Evolutionary conservation across 2,797 vertebrate genomes (phyloP), one percentile per base, ranked within the genome.

Genomic region (Vultur gryphus): DNA sequence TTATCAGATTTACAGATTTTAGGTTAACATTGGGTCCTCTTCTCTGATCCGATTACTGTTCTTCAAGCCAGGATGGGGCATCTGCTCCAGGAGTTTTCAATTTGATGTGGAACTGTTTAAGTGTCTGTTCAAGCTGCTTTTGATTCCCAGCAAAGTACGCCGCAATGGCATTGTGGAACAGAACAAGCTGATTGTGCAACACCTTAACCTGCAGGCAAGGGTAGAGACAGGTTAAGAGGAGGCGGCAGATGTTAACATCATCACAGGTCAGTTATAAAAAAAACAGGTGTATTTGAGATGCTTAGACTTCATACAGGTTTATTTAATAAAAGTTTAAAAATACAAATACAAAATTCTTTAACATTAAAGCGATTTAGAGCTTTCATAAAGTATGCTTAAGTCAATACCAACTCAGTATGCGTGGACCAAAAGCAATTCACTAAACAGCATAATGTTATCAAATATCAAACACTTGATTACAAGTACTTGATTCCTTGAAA

Each of bases 91-190:
- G 99, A 95, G 98, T 98, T 99, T 99, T 99, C 98, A 99, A 99
- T 98, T 99, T 99, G 98, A 99, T 99, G 97, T 99, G 99, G 98
- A 99, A 99, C 98, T 99, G 99, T 98, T 99, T 99, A 96, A 99
- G 99, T 77, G 99, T 99, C 98, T 99, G 98, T 98, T 99, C 99
- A 97, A 99, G 99, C 97, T 99, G 99, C 98, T 99, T 99, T 97
- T 99, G 99, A 98, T 99, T 99, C 87, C 99, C 99, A 61, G 99
- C 99, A 73, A 99, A 99, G 98, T 99, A 99, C 0, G 99, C 99
- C 0, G 99, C 98, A 21, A 99, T 99, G 94, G 99, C 99, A 24
- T 99, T 99, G 97, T 99, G 99, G 98, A 99, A 99, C 96, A 99
- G 98, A 97, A 99, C 98, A 83, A 99, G 99, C 97, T 99, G 99